Conservation (phyloP, 1,140 invertebrate genomes). For the Zaprionus taronus region DNA sequence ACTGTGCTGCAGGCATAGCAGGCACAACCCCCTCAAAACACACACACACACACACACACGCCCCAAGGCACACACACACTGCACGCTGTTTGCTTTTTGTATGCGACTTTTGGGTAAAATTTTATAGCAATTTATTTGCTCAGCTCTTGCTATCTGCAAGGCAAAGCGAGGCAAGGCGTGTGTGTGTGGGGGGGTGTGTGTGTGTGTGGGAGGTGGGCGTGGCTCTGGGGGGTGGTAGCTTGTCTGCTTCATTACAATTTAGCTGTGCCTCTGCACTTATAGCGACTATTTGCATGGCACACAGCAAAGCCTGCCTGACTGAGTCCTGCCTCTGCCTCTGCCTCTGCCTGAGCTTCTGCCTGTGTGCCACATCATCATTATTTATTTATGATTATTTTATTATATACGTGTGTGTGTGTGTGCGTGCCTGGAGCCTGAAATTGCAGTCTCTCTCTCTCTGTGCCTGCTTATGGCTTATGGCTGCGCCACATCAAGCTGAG, state of each 20-base stretch:
- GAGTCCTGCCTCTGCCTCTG: conserved; percentile 42
- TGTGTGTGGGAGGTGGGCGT: conserved; percentile 8
- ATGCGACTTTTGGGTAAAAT: conserved; percentile 82
- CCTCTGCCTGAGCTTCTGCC: no score
- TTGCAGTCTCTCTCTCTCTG: conserved; percentile 16
- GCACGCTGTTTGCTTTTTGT: conserved; percentile 57
- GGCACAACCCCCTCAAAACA: neutral
- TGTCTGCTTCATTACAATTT: conserved; percentile 50
- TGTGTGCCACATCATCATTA: conserved; percentile 70
- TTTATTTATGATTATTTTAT: conserved; percentile 83
- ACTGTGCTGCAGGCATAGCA: conserved; percentile 54
- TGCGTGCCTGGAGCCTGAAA: conserved; percentile 41
- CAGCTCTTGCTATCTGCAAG: conserved; percentile 51
- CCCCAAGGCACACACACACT: conserved; percentile 28
- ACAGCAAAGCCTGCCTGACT: conserved; percentile 10
- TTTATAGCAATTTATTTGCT: conserved; percentile 81
- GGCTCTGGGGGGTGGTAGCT: neutral
- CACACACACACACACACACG: conserved; percentile 3
- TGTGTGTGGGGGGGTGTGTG: conserved; percentile 29
- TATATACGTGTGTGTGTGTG: conserved; percentile 47
- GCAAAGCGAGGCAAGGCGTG: conserved; percentile 2
- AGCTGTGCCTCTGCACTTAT: conserved; percentile 38
- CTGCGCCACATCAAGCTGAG: neutral
- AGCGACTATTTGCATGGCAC: conserved; percentile 41
- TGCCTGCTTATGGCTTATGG: conserved; percentile 33